These are phyloP conservation scores for Scartelaos histophorus DNA, from an alignment of 2,113 vertebrate species.

Conservation along the genomic window DNA sequence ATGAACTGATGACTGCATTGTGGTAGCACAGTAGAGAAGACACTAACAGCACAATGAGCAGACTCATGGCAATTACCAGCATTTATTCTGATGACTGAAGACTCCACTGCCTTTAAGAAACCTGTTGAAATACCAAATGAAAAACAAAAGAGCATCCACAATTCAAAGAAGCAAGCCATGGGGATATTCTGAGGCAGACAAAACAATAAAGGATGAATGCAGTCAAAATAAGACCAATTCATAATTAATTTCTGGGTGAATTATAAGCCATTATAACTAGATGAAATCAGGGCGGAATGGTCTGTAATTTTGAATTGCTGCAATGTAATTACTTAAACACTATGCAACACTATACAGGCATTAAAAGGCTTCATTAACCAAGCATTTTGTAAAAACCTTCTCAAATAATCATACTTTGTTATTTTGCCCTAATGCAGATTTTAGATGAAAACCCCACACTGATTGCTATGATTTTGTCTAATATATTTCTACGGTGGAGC, in stretches of 20 bases:
- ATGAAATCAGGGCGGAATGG: not conserved
- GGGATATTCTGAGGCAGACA: not conserved
- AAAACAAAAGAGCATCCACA: not conserved
- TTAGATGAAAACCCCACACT: not conserved
- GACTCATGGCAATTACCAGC: conserved; percentile 1
- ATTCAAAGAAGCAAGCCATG: not conserved
- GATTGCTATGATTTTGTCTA: not conserved
- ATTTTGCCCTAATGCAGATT: not conserved
- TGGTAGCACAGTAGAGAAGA: conserved; percentile 12
- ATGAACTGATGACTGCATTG: conserved; percentile 18
- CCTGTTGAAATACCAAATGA: conserved; percentile 4
- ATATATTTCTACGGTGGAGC: not conserved
- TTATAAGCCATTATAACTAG: not conserved
- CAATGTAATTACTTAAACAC: conserved; percentile 14
- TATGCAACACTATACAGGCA: not conserved
- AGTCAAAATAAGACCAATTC: not conserved
- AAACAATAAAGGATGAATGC: not conserved
- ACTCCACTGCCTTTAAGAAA: conserved; percentile 1
- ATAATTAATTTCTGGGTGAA: not conserved
- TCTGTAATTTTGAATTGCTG: not conserved
- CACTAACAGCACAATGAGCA: not conserved
- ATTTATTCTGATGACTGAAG: not conserved
- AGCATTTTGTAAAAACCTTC: not conserved
- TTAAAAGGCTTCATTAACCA: not conserved
- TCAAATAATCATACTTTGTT: not conserved